Base-by-base conservation (phyloP, 2,888 invertebrate genomes). In the Calameuta filiformis region DNA sequence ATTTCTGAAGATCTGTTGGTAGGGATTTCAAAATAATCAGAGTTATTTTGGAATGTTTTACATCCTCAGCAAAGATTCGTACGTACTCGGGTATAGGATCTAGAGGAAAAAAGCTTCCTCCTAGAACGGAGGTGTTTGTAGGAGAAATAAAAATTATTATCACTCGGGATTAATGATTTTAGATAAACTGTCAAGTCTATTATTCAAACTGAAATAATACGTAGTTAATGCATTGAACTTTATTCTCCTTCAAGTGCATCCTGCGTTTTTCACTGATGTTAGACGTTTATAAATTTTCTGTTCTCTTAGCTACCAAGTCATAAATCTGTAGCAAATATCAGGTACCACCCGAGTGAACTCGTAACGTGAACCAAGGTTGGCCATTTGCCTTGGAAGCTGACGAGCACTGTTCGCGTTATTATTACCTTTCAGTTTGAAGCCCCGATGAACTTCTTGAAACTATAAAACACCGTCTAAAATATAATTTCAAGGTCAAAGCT, bases 351-450 rank as follows among this genome's bases (percentile, higher is more conserved):
- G 23, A 71, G 30, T 71, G 33, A 34, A 71, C 71, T 31, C 34
- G 71, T 35, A 71, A 71, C n/a, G 76, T 79, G 79, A 83, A 79
- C 83, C 85, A 86, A 86, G 86, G 85, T 85, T 86, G 84, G 83
- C 83, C 80, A 78, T 84, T 85, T 79, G 85, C 84, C 86, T 84
- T 85, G 85, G 81, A 74, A 35, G 34, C 74, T 75, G 79, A 81
- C 78, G 12, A 78, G 79, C 77, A 81, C 81, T 79, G 79, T 81
- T 81, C 79, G 80, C 81, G 80, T 81, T 81, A 80, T 81, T 81
- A 83, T 82, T 80, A 79, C 81, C 81, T 79, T 77, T 73, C 78
- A 74, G 35, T 37, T 74, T 71, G 71, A 71, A 71, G 71, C 34
- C 23, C 40, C 30, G 71, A 71, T 71, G 34, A 30, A 33, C 34